phyloP scores from a whole-genome alignment of 30 jellyfish, hydroid and myxozoan genomes.

The Hydractinia echinata region DNA sequence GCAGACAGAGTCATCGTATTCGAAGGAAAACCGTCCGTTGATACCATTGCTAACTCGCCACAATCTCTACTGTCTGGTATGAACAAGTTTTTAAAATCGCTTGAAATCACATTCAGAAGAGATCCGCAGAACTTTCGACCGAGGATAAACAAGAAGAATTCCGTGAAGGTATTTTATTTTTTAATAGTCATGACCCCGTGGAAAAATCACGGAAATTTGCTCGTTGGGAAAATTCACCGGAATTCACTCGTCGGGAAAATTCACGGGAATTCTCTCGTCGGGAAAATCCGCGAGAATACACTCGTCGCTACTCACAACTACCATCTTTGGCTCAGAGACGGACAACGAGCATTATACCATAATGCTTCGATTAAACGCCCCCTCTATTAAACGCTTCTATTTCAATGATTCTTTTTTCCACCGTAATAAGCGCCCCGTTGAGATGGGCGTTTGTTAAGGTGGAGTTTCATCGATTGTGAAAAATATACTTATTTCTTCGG shows the following conservation, averaged over 20 bases:
- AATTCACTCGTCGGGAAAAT: no score
- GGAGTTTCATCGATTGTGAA: no score
- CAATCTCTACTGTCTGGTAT: slow-evolving; percentile 86
- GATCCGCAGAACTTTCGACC: slow-evolving; percentile 94
- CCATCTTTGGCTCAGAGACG: no score
- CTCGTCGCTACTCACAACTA: no score
- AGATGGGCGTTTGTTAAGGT: no score
- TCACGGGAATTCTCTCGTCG: not conserved
- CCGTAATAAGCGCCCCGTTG: no score
- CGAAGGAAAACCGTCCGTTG: slow-evolving; percentile 91
- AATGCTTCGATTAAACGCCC: no score
- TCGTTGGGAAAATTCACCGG: not conserved
- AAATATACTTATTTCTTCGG: no score
- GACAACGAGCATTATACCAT: no score
- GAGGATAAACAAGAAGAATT: slow-evolving; percentile 76
- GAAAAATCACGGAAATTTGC: not conserved
- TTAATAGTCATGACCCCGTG: no score
- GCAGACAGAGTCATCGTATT: slow-evolving; percentile 98
- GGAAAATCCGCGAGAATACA: not conserved
- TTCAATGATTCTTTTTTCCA: no score
- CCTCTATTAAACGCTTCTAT: no score
- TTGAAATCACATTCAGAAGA: slow-evolving; percentile 86
- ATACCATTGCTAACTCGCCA: slow-evolving; percentile 77
- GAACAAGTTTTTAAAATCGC: slow-evolving; percentile 84
- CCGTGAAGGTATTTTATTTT: slow-evolving; percentile 79